phyloP scores from a whole-genome alignment of 35 echinoderm and acorn worm species.

The Hemicentrotus pulcherrimus region DNA sequence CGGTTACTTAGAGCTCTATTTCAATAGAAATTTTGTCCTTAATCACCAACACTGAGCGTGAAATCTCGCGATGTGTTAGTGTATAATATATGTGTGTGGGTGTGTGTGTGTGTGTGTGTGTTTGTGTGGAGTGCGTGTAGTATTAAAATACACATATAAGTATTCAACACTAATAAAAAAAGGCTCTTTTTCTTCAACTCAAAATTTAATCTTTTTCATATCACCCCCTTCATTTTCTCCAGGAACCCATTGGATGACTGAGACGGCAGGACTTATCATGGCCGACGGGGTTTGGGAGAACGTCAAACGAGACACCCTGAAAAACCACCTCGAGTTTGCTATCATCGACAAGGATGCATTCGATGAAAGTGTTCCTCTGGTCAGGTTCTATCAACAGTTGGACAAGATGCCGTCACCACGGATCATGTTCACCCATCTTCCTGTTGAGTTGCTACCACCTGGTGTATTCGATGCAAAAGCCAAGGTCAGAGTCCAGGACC shows the following conservation, averaged over 20 bases:
- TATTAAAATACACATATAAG: too few species aligned
- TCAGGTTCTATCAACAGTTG: not conserved
- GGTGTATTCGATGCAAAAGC: constrained; percentile 25
- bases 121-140: too few species aligned
- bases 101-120: too few species aligned
- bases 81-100: too few species aligned
- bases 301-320: not conserved
- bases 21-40: too few species aligned
- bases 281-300: constrained; percentile 36
- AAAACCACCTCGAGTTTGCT: not conserved
- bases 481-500: constrained; percentile 5
- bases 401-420: constrained; percentile 19
- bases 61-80: too few species aligned
- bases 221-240: too few species aligned
- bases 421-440: constrained; percentile 27
- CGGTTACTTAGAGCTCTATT: too few species aligned
- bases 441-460: constrained; percentile 5
- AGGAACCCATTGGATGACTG: constrained; percentile 29
- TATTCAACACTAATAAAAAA: too few species aligned
- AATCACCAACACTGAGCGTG: too few species aligned
- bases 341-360: constrained; percentile 5
- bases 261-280: not conserved
- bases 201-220: too few species aligned
- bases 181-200: too few species aligned
- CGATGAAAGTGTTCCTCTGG: not conserved